These are phyloP conservation scores for Tylochromis polylepis DNA, from an alignment of 2,113 vertebrate genomes.

Conservation along the genomic window DNA sequence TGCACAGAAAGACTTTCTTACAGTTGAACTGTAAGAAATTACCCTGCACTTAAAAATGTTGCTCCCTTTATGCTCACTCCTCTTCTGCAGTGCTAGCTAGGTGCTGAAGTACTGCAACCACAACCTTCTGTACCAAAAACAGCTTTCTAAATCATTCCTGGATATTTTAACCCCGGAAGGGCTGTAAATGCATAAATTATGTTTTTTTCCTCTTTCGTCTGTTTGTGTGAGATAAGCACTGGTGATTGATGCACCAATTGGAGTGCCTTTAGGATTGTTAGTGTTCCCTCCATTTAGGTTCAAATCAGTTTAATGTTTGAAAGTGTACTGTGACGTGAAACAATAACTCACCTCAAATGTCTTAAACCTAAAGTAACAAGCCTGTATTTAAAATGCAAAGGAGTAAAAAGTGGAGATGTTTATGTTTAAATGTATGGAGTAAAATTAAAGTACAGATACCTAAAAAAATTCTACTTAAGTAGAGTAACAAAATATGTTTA, in stretches of 20 bases:
- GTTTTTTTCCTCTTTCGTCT: background rate
- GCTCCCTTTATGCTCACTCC: background rate
- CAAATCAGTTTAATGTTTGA: background rate
- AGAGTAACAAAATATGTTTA: background rate
- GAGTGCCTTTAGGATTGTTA: background rate
- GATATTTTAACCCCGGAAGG: background rate
- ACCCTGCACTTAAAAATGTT: background rate
- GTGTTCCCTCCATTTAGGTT: background rate
- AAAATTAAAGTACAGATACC: background rate
- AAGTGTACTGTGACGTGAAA: background rate
- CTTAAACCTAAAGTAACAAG: background rate
- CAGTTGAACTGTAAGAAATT: background rate
- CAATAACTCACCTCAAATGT: background rate
- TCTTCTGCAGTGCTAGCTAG: background rate
- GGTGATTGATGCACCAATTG: background rate
- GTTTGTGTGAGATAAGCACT: background rate
- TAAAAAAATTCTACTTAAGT: background rate
- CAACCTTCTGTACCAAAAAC: background rate
- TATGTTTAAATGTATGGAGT: background rate
- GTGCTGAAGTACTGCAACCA: background rate
- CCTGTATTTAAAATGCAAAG: background rate
- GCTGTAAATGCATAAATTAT: background rate
- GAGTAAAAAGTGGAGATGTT: background rate
- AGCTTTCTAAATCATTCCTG: background rate
- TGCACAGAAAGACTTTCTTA: background rate